These are phyloP conservation scores for Caretta caretta DNA, from an alignment of 2,113 vertebrate genomes.

Conservation along the genomic window DNA sequence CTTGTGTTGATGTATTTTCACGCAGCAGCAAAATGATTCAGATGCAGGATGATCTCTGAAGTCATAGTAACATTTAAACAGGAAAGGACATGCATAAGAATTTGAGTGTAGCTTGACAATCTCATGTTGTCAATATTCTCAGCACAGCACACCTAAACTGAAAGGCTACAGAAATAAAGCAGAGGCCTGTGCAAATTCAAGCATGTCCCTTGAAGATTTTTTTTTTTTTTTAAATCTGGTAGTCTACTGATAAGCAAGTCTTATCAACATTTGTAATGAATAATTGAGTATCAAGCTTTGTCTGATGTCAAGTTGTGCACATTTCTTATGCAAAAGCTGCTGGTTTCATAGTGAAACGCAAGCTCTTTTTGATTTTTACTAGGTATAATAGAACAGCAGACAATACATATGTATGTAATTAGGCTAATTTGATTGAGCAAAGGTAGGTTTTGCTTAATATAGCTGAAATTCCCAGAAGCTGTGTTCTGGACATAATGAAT, in stretches of 20 bases:
- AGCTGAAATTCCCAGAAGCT: constrained; percentile 46
- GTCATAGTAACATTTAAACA: constrained; percentile 3
- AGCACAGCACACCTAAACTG: neutral
- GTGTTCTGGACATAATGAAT: constrained; percentile 19
- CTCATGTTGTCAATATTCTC: neutral
- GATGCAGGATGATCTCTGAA: neutral
- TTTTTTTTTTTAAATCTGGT: neutral
- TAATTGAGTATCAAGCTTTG: constrained; percentile 49
- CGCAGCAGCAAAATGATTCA: neutral
- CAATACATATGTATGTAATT: constrained; percentile 62
- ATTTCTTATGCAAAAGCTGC: constrained; percentile 39
- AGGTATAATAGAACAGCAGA: constrained; percentile 5
- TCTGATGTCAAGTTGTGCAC: constrained; percentile 17
- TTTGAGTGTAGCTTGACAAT: neutral
- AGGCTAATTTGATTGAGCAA: constrained; percentile 45
- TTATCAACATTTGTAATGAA: constrained; percentile 52
- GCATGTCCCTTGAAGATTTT: constrained; percentile 17
- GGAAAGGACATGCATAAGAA: neutral
- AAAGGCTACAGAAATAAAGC: neutral
- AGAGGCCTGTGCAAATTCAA: constrained; percentile 39
- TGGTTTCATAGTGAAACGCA: neutral
- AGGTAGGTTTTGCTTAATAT: neutral
- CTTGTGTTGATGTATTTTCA: neutral
- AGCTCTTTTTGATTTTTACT: constrained; percentile 35
- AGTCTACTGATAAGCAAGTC: constrained; percentile 53